A percentile compares a stretch with the other conserved stretches of the same genome.
Evolutionary conservation across 2,888 invertebrate genomes (phyloP).

Genomic region (Schrankia costaestrigalis): DNA sequence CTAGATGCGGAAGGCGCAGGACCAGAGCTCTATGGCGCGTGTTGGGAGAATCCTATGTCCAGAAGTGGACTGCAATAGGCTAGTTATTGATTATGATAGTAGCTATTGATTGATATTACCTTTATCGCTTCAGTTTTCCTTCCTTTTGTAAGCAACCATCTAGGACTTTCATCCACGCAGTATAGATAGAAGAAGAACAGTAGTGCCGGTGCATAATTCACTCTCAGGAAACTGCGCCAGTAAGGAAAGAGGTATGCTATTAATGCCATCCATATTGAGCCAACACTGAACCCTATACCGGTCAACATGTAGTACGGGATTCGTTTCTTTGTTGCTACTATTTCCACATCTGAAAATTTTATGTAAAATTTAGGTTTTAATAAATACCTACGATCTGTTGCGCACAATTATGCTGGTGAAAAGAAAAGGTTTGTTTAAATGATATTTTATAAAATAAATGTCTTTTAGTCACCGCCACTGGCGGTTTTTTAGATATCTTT

Average conservation of each 20-base stretch:
- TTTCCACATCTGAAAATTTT: constrained; percentile 53
- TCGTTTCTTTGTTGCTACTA: constrained; percentile 54
- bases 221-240: constrained; percentile 85
- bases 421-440: too few species aligned
- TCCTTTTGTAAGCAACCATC: constrained; percentile 89
- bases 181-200: constrained; percentile 84
- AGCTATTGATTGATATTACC: too few species aligned
- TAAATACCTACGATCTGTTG: too few species aligned
- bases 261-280: constrained; percentile 43
- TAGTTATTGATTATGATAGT: too few species aligned
- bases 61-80: too few species aligned
- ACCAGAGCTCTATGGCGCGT: too few species aligned
- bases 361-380: not conserved
- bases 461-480: too few species aligned
- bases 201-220: constrained; percentile 85
- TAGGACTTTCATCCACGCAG: constrained; percentile 86
- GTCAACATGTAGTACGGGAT: constrained; percentile 48
- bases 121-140: constrained; percentile 82
- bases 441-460: too few species aligned
- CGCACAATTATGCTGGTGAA: too few species aligned
- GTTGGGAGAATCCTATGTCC: too few species aligned
- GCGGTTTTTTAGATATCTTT: too few species aligned
- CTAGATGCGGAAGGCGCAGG: too few species aligned
- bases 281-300: constrained; percentile 46
- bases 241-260: constrained; percentile 73